Evolutionary conservation across 2,797 vertebrate genomes (phyloP).

Genomic region (Mormyrops attenuatus): DNA sequence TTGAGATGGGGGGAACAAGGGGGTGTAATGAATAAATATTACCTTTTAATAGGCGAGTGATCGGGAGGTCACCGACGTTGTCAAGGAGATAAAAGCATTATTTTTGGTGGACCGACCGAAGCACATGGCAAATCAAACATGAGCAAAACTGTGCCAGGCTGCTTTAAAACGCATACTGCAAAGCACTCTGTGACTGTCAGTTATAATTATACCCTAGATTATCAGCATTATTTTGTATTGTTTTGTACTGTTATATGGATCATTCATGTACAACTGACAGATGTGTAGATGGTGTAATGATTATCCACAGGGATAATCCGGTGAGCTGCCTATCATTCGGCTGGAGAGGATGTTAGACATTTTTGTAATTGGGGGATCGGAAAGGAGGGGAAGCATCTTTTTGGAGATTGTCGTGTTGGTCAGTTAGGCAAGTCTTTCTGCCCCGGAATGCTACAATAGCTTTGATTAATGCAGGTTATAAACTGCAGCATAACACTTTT

Average conservation of each 20-base stretch:
- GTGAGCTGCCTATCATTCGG: neutral
- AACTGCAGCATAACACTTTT: neutral
- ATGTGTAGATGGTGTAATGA: neutral
- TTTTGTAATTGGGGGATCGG: neutral
- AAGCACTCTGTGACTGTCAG: neutral
- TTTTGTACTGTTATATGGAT: neutral
- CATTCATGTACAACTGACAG: neutral
- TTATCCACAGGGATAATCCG: neutral
- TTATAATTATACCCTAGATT: neutral
- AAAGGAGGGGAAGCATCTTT: neutral
- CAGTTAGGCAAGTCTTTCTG: neutral
- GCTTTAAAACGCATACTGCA: neutral
- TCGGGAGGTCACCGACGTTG: neutral
- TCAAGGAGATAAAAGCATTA: constrained; percentile 17
- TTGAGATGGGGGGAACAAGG: neutral
- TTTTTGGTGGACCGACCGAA: neutral
- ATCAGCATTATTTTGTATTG: neutral
- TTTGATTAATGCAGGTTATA: neutral
- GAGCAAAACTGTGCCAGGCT: neutral
- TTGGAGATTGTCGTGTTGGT: neutral
- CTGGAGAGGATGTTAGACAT: neutral
- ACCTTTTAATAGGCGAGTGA: neutral
- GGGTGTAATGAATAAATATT: constrained; percentile 16
- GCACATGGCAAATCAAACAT: neutral
- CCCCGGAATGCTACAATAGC: neutral